phyloP scores from a whole-genome alignment of 2,888 invertebrate genomes.

The Cryptophagus acutangulus region DNA sequence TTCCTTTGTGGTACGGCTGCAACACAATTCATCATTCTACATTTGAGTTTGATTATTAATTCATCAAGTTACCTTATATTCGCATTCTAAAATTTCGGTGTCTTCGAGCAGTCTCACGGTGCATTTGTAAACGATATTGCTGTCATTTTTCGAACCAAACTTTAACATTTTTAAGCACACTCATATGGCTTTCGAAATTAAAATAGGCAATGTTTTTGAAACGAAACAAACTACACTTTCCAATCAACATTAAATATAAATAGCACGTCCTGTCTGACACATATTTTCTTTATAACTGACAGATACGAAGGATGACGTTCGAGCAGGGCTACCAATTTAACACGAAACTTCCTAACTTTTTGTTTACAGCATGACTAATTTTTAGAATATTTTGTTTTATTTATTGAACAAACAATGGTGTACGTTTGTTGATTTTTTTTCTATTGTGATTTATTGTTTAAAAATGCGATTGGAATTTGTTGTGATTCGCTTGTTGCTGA shows the following conservation, averaged over 20 bases:
- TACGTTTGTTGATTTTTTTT: no score
- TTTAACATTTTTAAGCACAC: constrained; percentile 46
- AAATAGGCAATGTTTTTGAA: neutral
- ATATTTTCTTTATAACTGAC: no score
- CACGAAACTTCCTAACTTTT: no score
- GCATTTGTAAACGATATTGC: constrained; percentile 75
- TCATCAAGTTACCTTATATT: constrained; percentile 69
- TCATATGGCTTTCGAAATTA: constrained; percentile 21
- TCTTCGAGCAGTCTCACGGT: constrained; percentile 86
- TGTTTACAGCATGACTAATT: no score
- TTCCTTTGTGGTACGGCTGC: constrained; percentile 84
- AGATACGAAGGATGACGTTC: no score
- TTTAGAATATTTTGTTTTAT: no score
- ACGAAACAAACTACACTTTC: constrained; percentile 9
- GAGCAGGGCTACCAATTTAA: no score
- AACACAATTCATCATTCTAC: constrained; percentile 39
- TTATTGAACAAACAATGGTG: no score
- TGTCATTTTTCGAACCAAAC: constrained; percentile 62
- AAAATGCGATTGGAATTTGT: no score
- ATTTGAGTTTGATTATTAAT: constrained; percentile 14
- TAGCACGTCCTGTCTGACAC: constrained; percentile 23
- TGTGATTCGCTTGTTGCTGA: no score
- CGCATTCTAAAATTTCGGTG: constrained; percentile 86
- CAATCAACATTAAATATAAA: constrained; percentile 18
- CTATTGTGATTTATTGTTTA: no score